Evolutionary conservation across 2,888 invertebrate species (phyloP), one percentile per base, ranked within the genome.

Genomic region (Caenorhabditis angaria): DNA sequence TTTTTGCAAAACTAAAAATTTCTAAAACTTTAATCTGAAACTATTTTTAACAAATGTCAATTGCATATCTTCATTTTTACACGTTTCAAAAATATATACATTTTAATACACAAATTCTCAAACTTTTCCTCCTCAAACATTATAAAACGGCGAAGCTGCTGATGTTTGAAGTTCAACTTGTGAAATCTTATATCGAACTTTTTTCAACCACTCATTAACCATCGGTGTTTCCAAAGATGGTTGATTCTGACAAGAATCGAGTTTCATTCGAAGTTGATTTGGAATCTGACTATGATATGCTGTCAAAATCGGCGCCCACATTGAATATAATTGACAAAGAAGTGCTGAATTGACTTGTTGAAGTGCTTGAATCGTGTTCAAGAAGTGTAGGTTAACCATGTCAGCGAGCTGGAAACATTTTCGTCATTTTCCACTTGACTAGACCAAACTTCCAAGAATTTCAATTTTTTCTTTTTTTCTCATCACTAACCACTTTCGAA

Each of bases 111-210:
- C n/a, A 60, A 60, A 60, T 22, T 35, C 14, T 35, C 29, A 35
- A 32, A 35, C 1, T 27, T 61, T 74, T n/a, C n/a, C n/a, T n/a
- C n/a, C n/a, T n/a, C n/a, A 85, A 22, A 86, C 86, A 76, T 82
- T 86, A 71, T 93, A 94, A 89, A 94, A 94, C 87, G 94, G 94
- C 8, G 93, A 93, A n/a, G 93, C 94, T 61, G 93, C 93, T 0
- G 94, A 94, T 1, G 94, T 94, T 88, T 95, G 94, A 77, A 94
- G 90, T 89, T 99, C 97, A 63, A 96, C 93, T 90, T 97, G 97
- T 5, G 95, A 95, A 93, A 99, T 95, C 90, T 97, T 97, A 88
- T 97, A 95, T 88, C 97, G 94, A 72, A 97, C 91, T 59, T 95
- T 91, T 88, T 95, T 94, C 65, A 99, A 90, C 93, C 96, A 95